Conservation (phyloP, 2,113 vertebrate species). For the Hypocryptadius cinnamomeus region DNA sequence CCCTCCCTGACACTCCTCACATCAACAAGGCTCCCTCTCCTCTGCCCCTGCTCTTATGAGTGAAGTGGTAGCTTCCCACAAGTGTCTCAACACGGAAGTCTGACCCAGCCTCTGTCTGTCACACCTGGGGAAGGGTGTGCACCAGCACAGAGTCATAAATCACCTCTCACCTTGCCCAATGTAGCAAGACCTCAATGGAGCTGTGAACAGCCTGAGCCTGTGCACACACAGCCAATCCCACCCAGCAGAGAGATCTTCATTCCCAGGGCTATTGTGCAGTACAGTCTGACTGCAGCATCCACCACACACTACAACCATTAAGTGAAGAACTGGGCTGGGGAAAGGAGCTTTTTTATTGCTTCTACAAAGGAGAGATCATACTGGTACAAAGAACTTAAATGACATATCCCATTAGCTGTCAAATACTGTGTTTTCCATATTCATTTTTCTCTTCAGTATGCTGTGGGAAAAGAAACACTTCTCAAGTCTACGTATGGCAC, state of each 20-base stretch:
- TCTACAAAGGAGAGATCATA: background rate
- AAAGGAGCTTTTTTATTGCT: background rate
- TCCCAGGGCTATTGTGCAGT: background rate
- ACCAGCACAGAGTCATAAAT: background rate
- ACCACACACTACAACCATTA: accelerated
- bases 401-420: background rate
- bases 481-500: background rate
- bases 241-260: background rate
- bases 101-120: background rate
- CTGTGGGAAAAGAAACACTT: background rate
- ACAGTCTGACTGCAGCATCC: background rate
- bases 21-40: background rate
- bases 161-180: background rate
- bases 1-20: background rate
- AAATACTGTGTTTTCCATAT: background rate
- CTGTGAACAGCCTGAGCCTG: background rate
- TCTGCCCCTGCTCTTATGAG: background rate
- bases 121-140: slow-evolving; percentile 28
- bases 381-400: background rate
- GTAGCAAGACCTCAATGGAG: background rate
- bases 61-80: slow-evolving; percentile 69
- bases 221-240: background rate
- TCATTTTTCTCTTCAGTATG: background rate
- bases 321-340: background rate
- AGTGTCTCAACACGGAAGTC: slow-evolving; percentile 58